Evolutionary conservation across 2,888 invertebrate genomes (phyloP).

Genomic region (Norana najaformis): DNA sequence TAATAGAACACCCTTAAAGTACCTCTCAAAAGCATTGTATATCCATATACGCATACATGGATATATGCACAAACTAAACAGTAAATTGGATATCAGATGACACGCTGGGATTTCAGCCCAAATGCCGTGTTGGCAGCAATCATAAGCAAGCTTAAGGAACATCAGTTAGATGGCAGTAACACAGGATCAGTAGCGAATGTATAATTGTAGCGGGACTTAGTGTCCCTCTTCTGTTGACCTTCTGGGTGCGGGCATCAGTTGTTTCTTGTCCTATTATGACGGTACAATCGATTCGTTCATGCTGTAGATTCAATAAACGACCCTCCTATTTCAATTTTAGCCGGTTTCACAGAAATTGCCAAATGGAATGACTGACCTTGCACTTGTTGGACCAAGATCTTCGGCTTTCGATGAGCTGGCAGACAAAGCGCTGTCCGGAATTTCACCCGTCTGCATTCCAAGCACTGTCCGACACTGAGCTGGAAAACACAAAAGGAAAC

Average conservation of each 20-base stretch:
- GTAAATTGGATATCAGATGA: not conserved
- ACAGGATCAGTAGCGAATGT: too few species aligned
- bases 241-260: not conserved
- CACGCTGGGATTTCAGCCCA: not conserved
- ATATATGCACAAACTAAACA: not conserved
- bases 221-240: not conserved
- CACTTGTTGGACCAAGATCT: not conserved
- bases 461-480: not conserved
- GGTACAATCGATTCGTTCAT: not conserved
- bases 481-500: not conserved
- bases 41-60: not conserved
- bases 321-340: not conserved
- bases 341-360: not conserved
- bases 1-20: not conserved
- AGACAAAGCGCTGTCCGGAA: not conserved
- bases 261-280: conserved; percentile 3
- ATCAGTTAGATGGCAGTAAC: too few species aligned
- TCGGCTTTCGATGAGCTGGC: conserved; percentile 6
- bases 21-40: not conserved
- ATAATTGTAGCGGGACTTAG: too few species aligned
- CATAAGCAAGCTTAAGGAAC: not conserved
- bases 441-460: conserved; percentile 7
- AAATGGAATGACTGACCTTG: not conserved
- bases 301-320: not conserved
- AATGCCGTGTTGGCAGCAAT: not conserved